Evolutionary conservation across 2,888 invertebrate species (phyloP), one percentile per base, ranked within the genome.

Genomic region (Julus scandinavius): DNA sequence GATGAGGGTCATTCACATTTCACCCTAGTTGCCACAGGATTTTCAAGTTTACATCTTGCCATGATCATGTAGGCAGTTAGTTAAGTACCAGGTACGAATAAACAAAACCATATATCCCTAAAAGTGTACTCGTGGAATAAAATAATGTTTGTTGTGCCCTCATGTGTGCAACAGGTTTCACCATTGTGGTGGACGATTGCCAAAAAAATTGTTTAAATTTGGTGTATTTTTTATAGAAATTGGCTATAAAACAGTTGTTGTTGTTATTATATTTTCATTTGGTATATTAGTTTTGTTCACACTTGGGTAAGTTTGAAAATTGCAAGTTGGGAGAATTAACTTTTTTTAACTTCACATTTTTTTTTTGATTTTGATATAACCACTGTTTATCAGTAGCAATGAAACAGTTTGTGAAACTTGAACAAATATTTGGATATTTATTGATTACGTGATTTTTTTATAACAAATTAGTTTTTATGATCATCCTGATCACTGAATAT

Each of bases 281-380:
- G 63, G 63, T n/a, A 63, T 20, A 63, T 63, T 63, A 63, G n/a
- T n/a, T 63, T 63, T 63, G 63, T 17, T 20, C 20, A 63, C 63
- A 20, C 63, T 20, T 63, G 63, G 54, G 54, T n/a, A 20, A 63
- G 7, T 7, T 1, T 63, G 20, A 4, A 63, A n/a, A 29, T 7
- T 63, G 63, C 63, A 63, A n/a, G 63, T 63, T 20, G 20, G 20
- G 6, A 20, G n/a, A 6, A 63, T n/a, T 63, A 63, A 63, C 63
- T 15, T 17, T 17, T 54, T 54, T 54, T 5, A 17, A 54, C 29
- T 29, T 29, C 29, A 29, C 29, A 45, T 5, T 45, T 45, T 5
- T 45, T 5, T 45, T 7, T 1, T 45, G 45, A 7, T 7, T 45
- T 45, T 45, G 45, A 7, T 45, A 7, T 29, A 29, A 29, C 45